Evolutionary conservation across 2,888 invertebrate species (phyloP).

Genomic region (Ferdinandea cuprea): DNA sequence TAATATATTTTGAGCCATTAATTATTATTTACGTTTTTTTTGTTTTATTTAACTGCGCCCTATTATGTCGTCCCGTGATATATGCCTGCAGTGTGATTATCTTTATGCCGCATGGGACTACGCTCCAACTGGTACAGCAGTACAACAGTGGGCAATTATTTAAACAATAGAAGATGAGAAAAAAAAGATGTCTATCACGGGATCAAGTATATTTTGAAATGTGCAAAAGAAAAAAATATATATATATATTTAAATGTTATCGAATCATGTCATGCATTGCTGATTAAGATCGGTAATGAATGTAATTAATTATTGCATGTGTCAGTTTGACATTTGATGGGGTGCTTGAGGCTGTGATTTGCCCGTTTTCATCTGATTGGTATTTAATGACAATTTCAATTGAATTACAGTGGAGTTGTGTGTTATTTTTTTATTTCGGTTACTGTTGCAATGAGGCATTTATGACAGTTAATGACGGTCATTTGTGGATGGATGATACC

Average conservation of each 20-base stretch:
- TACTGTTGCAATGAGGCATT: background rate
- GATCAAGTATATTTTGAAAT: constrained; percentile 4
- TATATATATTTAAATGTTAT: constrained; percentile 52
- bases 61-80: background rate
- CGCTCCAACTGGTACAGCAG: too few relatives aligned
- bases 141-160: background rate
- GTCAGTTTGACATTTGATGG: constrained; percentile 41
- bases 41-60: background rate
- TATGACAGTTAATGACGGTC: background rate
- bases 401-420: background rate
- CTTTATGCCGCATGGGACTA: background rate
- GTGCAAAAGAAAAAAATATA: constrained; percentile 33
- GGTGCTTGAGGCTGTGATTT: constrained; percentile 10
- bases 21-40: background rate
- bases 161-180: constrained; percentile 4
- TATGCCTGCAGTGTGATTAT: background rate
- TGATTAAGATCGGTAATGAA: constrained; percentile 65
- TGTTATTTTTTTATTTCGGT: background rate
- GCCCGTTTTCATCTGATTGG: background rate
- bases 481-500: too few relatives aligned
- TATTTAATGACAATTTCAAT: constrained; percentile 12
- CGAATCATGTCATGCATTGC: constrained; percentile 69
- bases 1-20: background rate
- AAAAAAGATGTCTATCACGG: constrained; percentile 18
- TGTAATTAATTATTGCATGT: constrained; percentile 69